Conservation (phyloP, 2,797 vertebrate species). For the Cyclopterus lumpus region DNA sequence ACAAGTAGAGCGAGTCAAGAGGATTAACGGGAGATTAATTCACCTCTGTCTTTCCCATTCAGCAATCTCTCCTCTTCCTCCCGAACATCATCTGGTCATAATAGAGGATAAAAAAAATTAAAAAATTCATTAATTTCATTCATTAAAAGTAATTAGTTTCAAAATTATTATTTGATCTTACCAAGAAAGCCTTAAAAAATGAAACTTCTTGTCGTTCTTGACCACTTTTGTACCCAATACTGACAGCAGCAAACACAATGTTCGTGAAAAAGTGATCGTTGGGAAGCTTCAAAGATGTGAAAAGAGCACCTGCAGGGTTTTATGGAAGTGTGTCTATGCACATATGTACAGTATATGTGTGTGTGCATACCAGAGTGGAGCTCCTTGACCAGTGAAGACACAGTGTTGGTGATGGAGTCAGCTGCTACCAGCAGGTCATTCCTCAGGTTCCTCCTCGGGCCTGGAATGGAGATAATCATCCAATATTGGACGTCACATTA, state of each 20-base stretch:
- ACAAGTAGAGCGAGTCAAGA: neutral
- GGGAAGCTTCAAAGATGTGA: neutral
- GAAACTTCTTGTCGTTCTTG: neutral
- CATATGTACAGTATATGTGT: conserved; percentile 6
- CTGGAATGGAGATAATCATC: conserved; percentile 68
- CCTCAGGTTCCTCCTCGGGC: conserved; percentile 91
- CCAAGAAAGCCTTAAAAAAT: neutral
- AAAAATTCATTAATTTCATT: too few species aligned
- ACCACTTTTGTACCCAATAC: neutral
- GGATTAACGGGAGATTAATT: neutral
- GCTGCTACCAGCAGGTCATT: conserved; percentile 96
- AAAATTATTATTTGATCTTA: neutral
- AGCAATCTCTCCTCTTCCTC: conserved; percentile 90
- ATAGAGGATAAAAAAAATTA: neutral
- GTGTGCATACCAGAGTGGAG: conserved; percentile 89
- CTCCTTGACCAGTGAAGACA: conserved; percentile 97
- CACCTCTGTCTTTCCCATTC: conserved; percentile 93
- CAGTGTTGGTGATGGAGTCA: conserved; percentile 96
- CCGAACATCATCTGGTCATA: conserved; percentile 84
- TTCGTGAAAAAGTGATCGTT: neutral
- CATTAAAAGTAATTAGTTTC: neutral
- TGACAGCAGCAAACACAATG: neutral
- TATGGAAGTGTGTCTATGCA: neutral
- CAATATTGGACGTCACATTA: neutral
- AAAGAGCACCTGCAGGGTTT: neutral